Percentiles rank a stretch among this genome's conserved stretches.
These are phyloP conservation scores for Lithobates sylvaticus DNA, from an alignment of 2,797 vertebrate species.

Conservation along the genomic window DNA sequence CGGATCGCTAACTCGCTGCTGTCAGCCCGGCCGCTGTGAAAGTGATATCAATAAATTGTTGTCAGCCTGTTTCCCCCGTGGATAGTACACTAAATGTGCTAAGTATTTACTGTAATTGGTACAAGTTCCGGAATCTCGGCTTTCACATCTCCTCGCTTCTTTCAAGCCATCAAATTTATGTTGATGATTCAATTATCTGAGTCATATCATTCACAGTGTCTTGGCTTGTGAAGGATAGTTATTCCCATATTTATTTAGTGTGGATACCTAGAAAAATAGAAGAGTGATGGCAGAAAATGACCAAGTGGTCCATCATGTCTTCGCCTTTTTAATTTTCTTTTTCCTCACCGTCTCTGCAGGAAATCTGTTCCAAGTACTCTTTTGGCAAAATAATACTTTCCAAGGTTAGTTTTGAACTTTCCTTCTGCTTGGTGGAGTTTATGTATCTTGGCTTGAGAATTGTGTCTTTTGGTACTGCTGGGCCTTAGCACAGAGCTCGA, in stretches of 20 bases:
- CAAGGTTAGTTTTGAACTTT: too few relatives aligned
- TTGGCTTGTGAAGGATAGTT: background rate
- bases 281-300: too few relatives aligned
- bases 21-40: background rate
- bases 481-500: too few relatives aligned
- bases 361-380: too few relatives aligned
- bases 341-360: too few relatives aligned
- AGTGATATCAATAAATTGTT: background rate
- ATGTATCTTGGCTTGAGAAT: too few relatives aligned
- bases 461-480: too few relatives aligned
- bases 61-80: background rate
- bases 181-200: background rate
- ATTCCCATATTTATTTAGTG: background rate
- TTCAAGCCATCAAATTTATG: background rate
- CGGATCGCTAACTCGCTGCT: background rate
- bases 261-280: too few relatives aligned
- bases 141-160: background rate
- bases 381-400: too few relatives aligned
- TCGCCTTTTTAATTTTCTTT: too few relatives aligned
- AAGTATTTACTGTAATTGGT: slow-evolving; percentile 2
- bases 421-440: too few relatives aligned
- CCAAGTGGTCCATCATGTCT: too few relatives aligned
- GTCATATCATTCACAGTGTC: background rate
- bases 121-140: background rate
- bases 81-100: background rate